These are phyloP conservation scores for Pyrrhia umbra DNA, from an alignment of 2,888 invertebrate genomes.

Conservation along the genomic window DNA sequence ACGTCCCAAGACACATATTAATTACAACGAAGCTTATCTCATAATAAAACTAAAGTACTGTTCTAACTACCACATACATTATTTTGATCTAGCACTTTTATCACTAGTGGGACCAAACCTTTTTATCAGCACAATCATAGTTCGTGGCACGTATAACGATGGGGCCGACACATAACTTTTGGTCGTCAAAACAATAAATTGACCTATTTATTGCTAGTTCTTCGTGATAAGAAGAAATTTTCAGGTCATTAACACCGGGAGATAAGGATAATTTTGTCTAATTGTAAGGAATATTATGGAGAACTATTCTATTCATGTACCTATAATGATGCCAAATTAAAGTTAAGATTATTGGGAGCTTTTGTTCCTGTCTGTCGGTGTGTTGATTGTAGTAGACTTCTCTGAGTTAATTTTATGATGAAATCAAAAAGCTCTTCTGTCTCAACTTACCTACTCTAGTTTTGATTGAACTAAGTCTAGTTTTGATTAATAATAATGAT, in stretches of 20 bases:
- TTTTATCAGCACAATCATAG: constrained; percentile 71
- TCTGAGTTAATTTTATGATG: too few species aligned
- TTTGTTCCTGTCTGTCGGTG: background rate
- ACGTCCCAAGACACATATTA: constrained; percentile 60
- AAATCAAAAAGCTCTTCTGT: too few species aligned
- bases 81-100: constrained; percentile 57
- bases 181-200: constrained; percentile 79
- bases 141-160: constrained; percentile 71
- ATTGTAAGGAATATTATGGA: background rate
- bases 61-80: constrained; percentile 56
- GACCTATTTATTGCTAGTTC: constrained; percentile 85
- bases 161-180: constrained; percentile 74
- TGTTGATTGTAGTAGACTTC: too few species aligned
- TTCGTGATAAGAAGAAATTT: constrained; percentile 81
- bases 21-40: constrained; percentile 59
- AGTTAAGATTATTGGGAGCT: background rate
- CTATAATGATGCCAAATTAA: background rate
- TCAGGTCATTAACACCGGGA: constrained; percentile 82
- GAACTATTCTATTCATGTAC: background rate
- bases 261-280: constrained; percentile 66
- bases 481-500: too few species aligned
- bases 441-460: too few species aligned
- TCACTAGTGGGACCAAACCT: constrained; percentile 36
- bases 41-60: constrained; percentile 58
- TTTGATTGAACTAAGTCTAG: too few species aligned